Base-by-base conservation (phyloP, 1,140 invertebrate genomes). In the Leptestheria dahalacensis region DNA sequence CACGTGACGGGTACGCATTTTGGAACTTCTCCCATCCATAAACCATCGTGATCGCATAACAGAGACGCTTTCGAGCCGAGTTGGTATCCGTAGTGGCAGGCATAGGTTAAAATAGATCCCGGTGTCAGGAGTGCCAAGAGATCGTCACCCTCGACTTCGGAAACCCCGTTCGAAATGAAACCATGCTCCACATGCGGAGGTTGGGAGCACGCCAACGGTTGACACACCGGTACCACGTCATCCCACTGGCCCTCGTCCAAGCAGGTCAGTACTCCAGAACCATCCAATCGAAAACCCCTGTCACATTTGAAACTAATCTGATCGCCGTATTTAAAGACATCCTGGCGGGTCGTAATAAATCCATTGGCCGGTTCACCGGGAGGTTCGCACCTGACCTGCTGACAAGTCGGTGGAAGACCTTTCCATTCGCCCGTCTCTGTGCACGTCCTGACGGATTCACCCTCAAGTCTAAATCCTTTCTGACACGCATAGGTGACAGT, bases 401-500 rank as follows among this genome's bases (percentile, higher is more conserved):
- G 55, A 63, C 71, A 73, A 1, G 63, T 33, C 11, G 72, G 67
- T n/a, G 66, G 41, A 12, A 57, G 54, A 12, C 57, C 62, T 28
- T 54, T 62, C 79, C 79, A 80, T n/a, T 64, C 71, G 24, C 77
- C 77, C 62, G 75, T 69, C 46, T 70, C 71, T 18, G 69, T 68
- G 65, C 81, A 83, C 18, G 67, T 66, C 59, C 75, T 66, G 15
- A 64, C 66, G 0, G 64, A 59, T 41, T 70, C 69, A 1, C 79
- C 80, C 23, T 68, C 65, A 4, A 82, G 64, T 28, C 68, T 66
- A 63, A 75, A 81, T 2, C 78, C 79, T 12, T 67, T 63, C 21
- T 71, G 66, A 65, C 81, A 83, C 18, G 61, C 65, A 63, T 77
- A 82, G 15, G 61, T 66, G 18, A 82, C 69, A 54, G 69, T 71